These are phyloP conservation scores for Hyla sarda DNA, from an alignment of 2,113 vertebrate species.

Conservation along the genomic window DNA sequence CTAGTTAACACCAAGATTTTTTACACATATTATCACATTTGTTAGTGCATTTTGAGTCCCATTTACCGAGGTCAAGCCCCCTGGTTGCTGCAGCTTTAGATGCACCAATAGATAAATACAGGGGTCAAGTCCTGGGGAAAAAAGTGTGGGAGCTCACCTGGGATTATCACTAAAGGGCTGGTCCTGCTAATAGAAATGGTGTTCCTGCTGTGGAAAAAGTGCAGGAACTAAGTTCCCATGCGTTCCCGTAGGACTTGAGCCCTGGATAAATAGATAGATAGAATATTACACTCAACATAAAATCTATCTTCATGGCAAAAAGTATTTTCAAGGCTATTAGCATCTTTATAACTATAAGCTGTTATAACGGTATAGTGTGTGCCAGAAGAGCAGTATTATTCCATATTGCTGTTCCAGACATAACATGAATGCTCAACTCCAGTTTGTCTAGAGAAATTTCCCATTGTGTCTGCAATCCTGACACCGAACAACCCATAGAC, in stretches of 20 bases:
- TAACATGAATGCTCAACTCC: background rate
- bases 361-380: conserved; percentile 1
- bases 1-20: too few species aligned
- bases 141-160: too few species aligned
- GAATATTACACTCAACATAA: background rate
- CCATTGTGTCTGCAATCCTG: conserved; percentile 4
- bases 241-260: too few species aligned
- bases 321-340: background rate
- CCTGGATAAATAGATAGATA: background rate
- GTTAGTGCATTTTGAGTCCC: too few species aligned
- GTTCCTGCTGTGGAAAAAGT: too few species aligned
- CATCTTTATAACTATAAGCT: background rate
- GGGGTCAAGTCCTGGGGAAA: too few species aligned
- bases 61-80: too few species aligned
- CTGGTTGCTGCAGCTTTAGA: too few species aligned
- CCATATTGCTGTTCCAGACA: conserved; percentile 42
- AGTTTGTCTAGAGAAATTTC: conserved; percentile 5
- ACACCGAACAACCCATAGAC: background rate
- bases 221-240: too few species aligned
- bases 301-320: conserved; percentile 23
- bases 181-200: too few species aligned
- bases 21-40: too few species aligned
- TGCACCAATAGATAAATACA: background rate
- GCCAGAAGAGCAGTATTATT: conserved; percentile 10
- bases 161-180: too few species aligned